Evolutionary conservation across 2,888 invertebrate species (phyloP).

Genomic region (Cataglyphis altisquamis): DNA sequence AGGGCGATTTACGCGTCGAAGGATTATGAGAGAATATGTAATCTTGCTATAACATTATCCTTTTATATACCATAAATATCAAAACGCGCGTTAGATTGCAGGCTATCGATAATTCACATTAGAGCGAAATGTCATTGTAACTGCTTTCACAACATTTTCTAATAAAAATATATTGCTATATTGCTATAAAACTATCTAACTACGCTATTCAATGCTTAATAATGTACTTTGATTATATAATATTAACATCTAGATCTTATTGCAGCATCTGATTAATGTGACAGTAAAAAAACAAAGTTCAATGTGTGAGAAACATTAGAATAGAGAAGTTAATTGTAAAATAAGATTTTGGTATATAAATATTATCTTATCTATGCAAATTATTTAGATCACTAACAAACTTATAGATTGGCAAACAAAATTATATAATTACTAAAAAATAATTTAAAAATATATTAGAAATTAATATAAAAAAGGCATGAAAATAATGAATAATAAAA

Average conservation of each 20-base stretch:
- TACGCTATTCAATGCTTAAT: not conserved
- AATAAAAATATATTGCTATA: not conserved
- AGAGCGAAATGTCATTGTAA: constrained; percentile 24
- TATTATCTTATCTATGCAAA: not conserved
- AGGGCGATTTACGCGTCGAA: constrained; percentile 2
- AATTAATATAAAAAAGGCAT: not conserved
- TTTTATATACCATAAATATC: constrained; percentile 17
- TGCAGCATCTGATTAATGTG: not conserved
- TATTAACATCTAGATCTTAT: not conserved
- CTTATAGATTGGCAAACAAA: not conserved
- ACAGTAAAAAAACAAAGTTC: not conserved
- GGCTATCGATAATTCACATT: constrained; percentile 32
- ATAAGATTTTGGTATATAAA: not conserved
- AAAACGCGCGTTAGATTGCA: constrained; percentile 9
- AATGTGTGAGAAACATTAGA: not conserved
- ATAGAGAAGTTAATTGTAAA: not conserved
- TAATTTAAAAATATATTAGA: not conserved
- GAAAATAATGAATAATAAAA: not conserved
- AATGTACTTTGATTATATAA: not conserved
- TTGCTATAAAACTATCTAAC: not conserved
- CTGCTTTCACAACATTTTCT: not conserved
- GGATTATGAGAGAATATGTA: constrained; percentile 4
- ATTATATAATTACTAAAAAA: not conserved
- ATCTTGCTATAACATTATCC: not conserved
- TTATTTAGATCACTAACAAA: not conserved